Base-by-base conservation (phyloP, 1,140 invertebrate species). In the Drosophila repleta region DNA sequence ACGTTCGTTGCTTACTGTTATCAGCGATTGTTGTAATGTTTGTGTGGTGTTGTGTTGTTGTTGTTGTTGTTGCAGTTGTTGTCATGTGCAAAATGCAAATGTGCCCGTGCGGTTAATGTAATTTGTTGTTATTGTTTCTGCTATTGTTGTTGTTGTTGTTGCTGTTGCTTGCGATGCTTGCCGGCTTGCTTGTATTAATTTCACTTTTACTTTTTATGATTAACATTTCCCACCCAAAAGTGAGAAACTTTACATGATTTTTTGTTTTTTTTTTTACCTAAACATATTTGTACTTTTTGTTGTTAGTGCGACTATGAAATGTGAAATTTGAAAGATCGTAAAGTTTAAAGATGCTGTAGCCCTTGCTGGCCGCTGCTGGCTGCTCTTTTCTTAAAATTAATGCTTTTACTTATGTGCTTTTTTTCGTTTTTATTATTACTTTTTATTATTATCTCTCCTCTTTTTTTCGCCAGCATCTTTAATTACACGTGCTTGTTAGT, bases 121-220 rank as follows among this genome's bases (percentile, higher is more conserved):
- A 80, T 80, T 75, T 65, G n/a, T 60, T 58, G 13, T 43, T 53
- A 48, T 53, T 64, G 49, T 55, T 70, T 15, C 26, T 60, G 49
- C n/a, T n/a, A n/a, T n/a, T n/a, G n/a, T 75, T 65, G n/a, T 60
- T 58, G 13, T 43, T 53, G 39, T 53, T 64, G 49, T 55, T 70
- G 20, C 26, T 60, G 49, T 52, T 67, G 62, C 18, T 72, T 56
- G 48, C 56, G 62, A 35, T 64, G 58, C 13, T 66, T 62, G 65
- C 64, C 69, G 53, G 48, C 61, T 41, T n/a, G n/a, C n/a, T 56
- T 57, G 79, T 82, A 87, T 87, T 84, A 84, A 87, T 88, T 87
- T 88, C 76, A 87, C 83, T 87, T 87, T 87, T 87, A 87, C 83
- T 87, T 87, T 84, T 87, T 76, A 67, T 79, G 83, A 83, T 87